Evolutionary conservation across 2,797 vertebrate species (phyloP).

Genomic region (Sebastes glaucus): DNA sequence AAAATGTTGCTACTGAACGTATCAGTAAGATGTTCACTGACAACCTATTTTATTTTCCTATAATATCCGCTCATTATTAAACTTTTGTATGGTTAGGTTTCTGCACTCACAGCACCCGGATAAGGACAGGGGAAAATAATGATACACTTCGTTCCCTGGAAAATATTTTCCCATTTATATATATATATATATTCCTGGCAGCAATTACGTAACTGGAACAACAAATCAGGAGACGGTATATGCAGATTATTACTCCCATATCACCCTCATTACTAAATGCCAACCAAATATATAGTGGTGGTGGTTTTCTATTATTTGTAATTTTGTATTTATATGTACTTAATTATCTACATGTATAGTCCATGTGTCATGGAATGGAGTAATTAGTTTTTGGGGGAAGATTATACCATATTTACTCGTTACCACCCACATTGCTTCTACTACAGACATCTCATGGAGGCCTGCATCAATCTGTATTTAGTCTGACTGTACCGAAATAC

Average conservation of each 20-base stretch:
- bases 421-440: not conserved
- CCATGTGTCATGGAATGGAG: not conserved
- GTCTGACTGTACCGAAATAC: not conserved
- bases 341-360: not conserved
- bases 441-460: not conserved
- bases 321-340: not conserved
- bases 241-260: not conserved
- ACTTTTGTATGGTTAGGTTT: not conserved
- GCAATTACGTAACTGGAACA: not conserved
- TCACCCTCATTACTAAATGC: not conserved
- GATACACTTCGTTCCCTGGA: not conserved
- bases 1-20: not conserved
- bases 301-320: not conserved
- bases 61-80: not conserved
- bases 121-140: not conserved
- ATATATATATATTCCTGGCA: not conserved
- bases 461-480: not conserved
- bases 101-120: not conserved
- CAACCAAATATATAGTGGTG: not conserved
- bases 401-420: not conserved
- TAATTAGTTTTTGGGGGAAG: not conserved
- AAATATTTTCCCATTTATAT: not conserved
- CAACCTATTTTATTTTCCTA: not conserved
- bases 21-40: not conserved
- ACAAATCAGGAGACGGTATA: not conserved